Percentiles rank a stretch among this genome's conserved stretches.
phyloP scores from a whole-genome alignment of 2,797 vertebrate species.

The Mormyrus hasselquistii region DNA sequence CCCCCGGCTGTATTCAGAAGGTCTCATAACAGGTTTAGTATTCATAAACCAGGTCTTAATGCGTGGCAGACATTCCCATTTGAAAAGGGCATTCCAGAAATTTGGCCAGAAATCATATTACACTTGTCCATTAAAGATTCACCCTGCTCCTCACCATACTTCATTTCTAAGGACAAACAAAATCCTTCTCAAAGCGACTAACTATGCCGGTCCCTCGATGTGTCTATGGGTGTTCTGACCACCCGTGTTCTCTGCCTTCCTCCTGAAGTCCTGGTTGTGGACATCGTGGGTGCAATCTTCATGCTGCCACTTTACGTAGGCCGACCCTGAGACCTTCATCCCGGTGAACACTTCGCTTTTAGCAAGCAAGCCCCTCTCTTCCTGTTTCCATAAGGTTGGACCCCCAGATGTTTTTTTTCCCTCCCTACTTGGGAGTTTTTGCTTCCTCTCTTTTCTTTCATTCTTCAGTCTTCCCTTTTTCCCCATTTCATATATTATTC shows the following conservation, averaged over 20 bases:
- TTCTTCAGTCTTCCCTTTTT: neutral
- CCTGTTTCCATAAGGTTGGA: neutral
- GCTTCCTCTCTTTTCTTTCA: neutral
- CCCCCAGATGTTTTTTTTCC: neutral
- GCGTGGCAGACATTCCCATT: neutral
- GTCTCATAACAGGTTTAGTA: slow-evolving; percentile 5
- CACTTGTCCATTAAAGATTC: neutral
- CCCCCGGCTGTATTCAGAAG: neutral
- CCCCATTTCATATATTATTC: neutral
- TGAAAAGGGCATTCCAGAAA: slow-evolving; percentile 5
- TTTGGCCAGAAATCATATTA: slow-evolving; percentile 6
- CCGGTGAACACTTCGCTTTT: neutral
- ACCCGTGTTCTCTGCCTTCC: neutral
- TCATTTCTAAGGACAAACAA: neutral
- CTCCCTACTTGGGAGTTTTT: neutral
- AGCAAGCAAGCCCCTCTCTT: neutral
- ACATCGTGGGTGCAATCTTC: neutral
- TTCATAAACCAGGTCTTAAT: neutral
- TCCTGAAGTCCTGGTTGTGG: neutral
- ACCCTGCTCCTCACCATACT: neutral
- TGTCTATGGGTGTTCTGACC: neutral
- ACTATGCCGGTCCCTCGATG: neutral
- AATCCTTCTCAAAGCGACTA: neutral
- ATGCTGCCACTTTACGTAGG: neutral
- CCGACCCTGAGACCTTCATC: neutral